These are phyloP conservation scores for Hippocampus kuda DNA, from an alignment of 2,797 vertebrate genomes.

Conservation along the genomic window DNA sequence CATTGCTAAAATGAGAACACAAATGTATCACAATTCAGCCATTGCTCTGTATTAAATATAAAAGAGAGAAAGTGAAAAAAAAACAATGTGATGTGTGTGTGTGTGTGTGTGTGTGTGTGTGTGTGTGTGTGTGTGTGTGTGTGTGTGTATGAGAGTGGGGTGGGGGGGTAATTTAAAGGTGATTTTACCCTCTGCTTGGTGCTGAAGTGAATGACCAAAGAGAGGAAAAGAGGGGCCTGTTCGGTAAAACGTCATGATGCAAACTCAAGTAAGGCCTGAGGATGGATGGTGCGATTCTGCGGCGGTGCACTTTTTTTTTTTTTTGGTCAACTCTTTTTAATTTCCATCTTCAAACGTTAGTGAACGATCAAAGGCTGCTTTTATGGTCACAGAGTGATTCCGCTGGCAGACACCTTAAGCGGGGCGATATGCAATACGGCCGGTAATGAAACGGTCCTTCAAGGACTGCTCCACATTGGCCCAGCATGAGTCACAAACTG, in stretches of 20 bases:
- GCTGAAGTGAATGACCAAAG: slow-evolving; percentile 9
- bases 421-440: neutral
- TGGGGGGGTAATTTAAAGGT: neutral
- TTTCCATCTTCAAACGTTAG: slow-evolving; percentile 2
- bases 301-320: neutral
- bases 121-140: too few relatives aligned
- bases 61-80: neutral
- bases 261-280: slow-evolving; percentile 1
- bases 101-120: too few relatives aligned
- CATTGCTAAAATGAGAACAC: neutral
- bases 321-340: slow-evolving; percentile 1
- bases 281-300: neutral
- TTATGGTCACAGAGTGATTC: neutral
- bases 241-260: neutral
- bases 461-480: neutral
- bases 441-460: neutral
- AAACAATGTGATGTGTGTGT: neutral
- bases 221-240: neutral
- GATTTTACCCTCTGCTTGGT: slow-evolving; percentile 16
- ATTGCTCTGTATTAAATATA: neutral
- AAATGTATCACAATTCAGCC: neutral
- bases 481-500: neutral
- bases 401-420: neutral
- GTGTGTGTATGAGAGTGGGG: too few relatives aligned
- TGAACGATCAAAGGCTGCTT: neutral